Base-by-base conservation (phyloP, 1,140 invertebrate species). In the Euborellia annulipes region DNA sequence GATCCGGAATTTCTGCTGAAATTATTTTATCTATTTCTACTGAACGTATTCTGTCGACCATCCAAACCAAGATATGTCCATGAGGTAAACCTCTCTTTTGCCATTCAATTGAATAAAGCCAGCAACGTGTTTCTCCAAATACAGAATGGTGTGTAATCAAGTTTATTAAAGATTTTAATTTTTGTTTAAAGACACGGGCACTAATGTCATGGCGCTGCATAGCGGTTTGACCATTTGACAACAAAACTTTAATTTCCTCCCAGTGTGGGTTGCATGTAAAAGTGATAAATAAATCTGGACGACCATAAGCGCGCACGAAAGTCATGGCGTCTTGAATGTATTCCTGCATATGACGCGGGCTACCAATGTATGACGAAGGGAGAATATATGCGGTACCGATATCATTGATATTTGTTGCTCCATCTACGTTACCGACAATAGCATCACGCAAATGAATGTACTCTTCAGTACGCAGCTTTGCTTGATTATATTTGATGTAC, bases 1-100 rank as follows among this genome's bases (percentile, higher is more conserved):
- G 40, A 63, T 72, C 60, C 23, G 72, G 69, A 46, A 76, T 65
- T 63, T 74, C 69, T 3, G 67, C 70, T 36, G 48, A 67, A 49
- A 73, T 67, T 8, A 70, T 52, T 21, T 59, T 45, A 58, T 73
- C 68, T 44, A 70, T 67, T 47, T 54, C 23, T 32, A 53, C 30
- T 20, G 51, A 42, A 45, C 39, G 32, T 14, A 57, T 47, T 50
- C 53, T 68, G 41, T 72, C 62, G 1, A 32, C 41, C 27, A 60
- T 50, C 41, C 55, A 60, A 11, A 69, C 36, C 9, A 70, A 50
- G 37, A 69, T 59, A 50, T 70, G 68, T 1, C 51, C 56, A 57
- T 70, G 69, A 1, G 68, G 66, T 20, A 70, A 51, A 7, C 68
- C 66, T 48, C 66, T 54, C 52, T 72, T 71, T 53, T 72, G 67